Base-by-base conservation (phyloP, 35 echinoderm and acorn worm genomes). In the Anneissia japonica region DNA sequence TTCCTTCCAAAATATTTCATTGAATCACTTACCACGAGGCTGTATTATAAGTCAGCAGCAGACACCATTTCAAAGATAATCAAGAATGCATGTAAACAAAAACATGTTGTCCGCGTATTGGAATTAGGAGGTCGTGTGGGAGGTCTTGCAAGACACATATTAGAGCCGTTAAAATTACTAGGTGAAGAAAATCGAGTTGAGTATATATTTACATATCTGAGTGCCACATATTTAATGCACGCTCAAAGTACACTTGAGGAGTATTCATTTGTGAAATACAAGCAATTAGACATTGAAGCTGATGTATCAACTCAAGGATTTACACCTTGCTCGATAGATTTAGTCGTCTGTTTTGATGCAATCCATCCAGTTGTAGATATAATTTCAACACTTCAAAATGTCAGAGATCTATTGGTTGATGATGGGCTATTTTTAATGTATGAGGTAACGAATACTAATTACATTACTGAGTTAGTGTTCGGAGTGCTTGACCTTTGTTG, bases 201-300 rank as follows among this genome's bases (percentile, higher is more conserved):
- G 72, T 97, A 97, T 76, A 82, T 97, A 26, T 97, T 97, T 82
- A 97, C 94, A 23, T 90, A 97, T 75, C 37, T 97, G 79, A 97
- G 91, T 74, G 94, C 87, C 26, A 84, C 94, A 32, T 97, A 93
- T 85, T 97, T 97, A 77, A 79, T 83, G n/a, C 94, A 97, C 77
- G 94, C 91, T 26, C 84, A 87, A 38, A 88, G 90, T 10, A n/a
- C n/a, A n/a, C 85, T 87, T 30, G 77, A 87, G 77, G 76, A 73
- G 7, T 87, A 74, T 56, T 79, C 77, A 19, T 93, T 93, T 56
- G 82, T 97, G 38, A 92, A 97, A 75, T 97, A 97, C 81, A 88
- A 97, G 76, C 94, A 93, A 76, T 37, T 93, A 26, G 94, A 97
- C 79, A 93, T 97, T 43, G 94, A 97, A 74, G 74, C 83, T 16